Evolutionary conservation across 2,888 invertebrate species (phyloP).

Genomic region (Stenoptilia bipunctidactyla): DNA sequence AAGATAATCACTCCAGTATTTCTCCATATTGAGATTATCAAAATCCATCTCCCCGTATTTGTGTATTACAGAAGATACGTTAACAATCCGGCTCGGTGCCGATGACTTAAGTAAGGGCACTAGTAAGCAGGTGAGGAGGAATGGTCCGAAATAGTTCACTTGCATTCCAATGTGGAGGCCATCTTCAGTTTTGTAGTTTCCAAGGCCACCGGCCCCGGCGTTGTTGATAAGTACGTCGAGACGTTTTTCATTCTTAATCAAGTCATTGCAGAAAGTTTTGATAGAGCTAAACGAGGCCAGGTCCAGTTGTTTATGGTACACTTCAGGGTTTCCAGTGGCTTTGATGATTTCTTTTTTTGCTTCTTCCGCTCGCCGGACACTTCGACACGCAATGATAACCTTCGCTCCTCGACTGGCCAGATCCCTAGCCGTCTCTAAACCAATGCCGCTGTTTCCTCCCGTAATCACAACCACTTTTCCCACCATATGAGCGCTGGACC

Average conservation of each 20-base stretch:
- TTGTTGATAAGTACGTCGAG: slow-evolving; percentile 73
- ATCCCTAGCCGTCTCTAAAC: slow-evolving; percentile 64
- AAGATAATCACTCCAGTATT: slow-evolving; percentile 60
- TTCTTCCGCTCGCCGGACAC: slow-evolving; percentile 36
- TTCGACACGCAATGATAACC: slow-evolving; percentile 64
- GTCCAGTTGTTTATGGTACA: slow-evolving; percentile 47
- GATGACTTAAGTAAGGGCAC: slow-evolving; percentile 64
- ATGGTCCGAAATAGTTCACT: slow-evolving; percentile 79
- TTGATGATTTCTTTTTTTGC: slow-evolving; percentile 50
- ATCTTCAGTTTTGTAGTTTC: slow-evolving; percentile 71
- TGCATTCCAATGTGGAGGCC: slow-evolving; percentile 79
- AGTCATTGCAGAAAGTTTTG: slow-evolving; percentile 67
- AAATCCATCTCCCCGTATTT: slow-evolving; percentile 53
- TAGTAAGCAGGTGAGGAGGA: slow-evolving; percentile 77
- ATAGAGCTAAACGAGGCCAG: slow-evolving; percentile 57
- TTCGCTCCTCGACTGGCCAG: slow-evolving; percentile 61
- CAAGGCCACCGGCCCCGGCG: slow-evolving; percentile 64
- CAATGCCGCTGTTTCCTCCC: slow-evolving; percentile 63
- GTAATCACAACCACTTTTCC: slow-evolving; percentile 60
- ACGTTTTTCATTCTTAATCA: slow-evolving; percentile 54
- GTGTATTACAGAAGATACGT: slow-evolving; percentile 74
- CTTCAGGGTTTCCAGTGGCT: slow-evolving; percentile 40
- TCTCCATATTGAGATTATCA: slow-evolving; percentile 60
- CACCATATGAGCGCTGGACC: slow-evolving; percentile 53
- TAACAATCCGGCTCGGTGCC: slow-evolving; percentile 74